phyloP scores from a whole-genome alignment of 2,888 invertebrate species.

The Arge pagana region DNA sequence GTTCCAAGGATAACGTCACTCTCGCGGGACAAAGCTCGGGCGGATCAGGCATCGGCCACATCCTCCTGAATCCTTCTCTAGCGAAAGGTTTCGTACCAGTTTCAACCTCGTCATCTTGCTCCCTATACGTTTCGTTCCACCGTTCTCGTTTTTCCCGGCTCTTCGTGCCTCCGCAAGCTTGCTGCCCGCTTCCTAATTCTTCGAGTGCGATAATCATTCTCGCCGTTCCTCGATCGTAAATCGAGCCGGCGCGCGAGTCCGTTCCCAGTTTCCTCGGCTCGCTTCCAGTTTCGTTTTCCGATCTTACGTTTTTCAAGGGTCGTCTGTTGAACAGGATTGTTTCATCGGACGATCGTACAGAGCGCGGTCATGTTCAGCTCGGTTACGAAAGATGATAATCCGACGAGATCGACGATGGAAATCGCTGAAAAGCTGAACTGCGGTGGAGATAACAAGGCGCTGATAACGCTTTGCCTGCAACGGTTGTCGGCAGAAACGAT shows the following conservation, averaged over 20 bases:
- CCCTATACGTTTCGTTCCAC: no score
- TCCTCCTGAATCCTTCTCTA: constrained; percentile 60
- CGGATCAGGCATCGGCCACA: constrained; percentile 56
- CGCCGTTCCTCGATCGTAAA: no score
- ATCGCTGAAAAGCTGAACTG: constrained; percentile 32
- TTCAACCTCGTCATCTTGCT: no score
- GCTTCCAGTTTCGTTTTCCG: no score
- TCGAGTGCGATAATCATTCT: no score
- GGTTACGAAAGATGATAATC: constrained; percentile 10
- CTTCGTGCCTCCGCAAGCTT: no score
- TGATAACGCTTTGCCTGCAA: constrained; percentile 53
- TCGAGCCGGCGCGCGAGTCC: no score
- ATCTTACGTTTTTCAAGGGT: no score
- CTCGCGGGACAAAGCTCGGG: constrained; percentile 64
- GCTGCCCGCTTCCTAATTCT: no score
- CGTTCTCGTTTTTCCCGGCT: no score
- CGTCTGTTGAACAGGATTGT: constrained; percentile 51
- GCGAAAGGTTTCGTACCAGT: no score
- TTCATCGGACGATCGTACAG: constrained; percentile 31
- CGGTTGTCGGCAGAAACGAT: constrained; percentile 52
- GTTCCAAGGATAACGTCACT: constrained; percentile 60
- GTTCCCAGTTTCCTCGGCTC: no score
- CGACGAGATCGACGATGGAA: constrained; percentile 22
- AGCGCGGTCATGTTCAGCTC: constrained; percentile 29
- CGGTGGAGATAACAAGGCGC: constrained; percentile 28